Percentiles rank a stretch among this genome's conserved stretches.
Conservation (phyloP, 2,888 invertebrate species). For the Apotomis turbidana region DNA sequence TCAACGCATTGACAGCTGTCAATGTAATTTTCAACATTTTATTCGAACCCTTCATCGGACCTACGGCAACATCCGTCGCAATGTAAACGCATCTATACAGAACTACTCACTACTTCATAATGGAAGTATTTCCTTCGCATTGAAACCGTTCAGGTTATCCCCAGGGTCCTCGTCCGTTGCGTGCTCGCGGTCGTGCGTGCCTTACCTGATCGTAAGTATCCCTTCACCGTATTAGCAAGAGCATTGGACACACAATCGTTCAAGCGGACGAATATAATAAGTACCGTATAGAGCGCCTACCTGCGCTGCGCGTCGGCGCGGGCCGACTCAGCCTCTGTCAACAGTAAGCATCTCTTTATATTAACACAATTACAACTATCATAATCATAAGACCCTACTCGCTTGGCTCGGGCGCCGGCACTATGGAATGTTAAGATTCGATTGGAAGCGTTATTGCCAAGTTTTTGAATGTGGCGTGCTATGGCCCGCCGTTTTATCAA, state of each 20-base stretch:
- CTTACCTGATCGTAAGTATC: slow-evolving; percentile 61
- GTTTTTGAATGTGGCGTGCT: slow-evolving; percentile 14
- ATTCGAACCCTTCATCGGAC: too few species aligned
- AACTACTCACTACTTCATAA: too few species aligned
- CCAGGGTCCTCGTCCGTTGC: slow-evolving; percentile 17
- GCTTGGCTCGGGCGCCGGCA: slow-evolving; percentile 32
- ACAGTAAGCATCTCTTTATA: slow-evolving; percentile 45
- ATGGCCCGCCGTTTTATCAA: neutral
- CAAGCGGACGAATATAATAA: slow-evolving; percentile 57
- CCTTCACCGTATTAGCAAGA: slow-evolving; percentile 61
- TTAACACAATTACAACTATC: slow-evolving; percentile 26
- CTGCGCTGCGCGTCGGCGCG: slow-evolving; percentile 52
- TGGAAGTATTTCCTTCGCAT: too few species aligned
- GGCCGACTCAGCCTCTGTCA: slow-evolving; percentile 46
- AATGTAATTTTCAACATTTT: too few species aligned
- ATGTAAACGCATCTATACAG: too few species aligned
- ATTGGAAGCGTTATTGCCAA: slow-evolving; percentile 33
- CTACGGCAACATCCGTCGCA: too few species aligned
- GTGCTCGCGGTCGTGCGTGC: slow-evolving; percentile 37
- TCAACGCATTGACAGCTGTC: too few species aligned
- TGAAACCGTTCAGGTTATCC: neutral
- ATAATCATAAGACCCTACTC: slow-evolving; percentile 29
- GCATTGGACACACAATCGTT: slow-evolving; percentile 59
- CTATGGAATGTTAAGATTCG: slow-evolving; percentile 35
- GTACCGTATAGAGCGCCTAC: slow-evolving; percentile 59